A percentile compares a stretch with the other conserved stretches of the same genome.
These are phyloP conservation scores for Drosophila silvestris DNA, from an alignment of 2,888 invertebrate species.

Conservation along the genomic window DNA sequence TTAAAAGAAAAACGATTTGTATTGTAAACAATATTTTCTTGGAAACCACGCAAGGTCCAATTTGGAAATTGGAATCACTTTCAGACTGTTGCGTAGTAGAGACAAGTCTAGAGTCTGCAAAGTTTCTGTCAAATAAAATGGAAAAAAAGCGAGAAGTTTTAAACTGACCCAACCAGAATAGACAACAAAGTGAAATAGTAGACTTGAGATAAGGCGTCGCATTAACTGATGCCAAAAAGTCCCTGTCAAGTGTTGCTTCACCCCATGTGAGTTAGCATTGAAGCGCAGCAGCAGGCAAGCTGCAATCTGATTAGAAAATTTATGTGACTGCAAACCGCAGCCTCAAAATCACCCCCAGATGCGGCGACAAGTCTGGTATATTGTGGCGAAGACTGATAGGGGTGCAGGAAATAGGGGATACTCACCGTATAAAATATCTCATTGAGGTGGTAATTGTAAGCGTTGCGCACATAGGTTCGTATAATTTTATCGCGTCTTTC, in stretches of 20 bases:
- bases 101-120: slow-evolving; percentile 4
- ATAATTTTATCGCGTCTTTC: slow-evolving; percentile 94
- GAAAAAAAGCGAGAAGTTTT: slow-evolving; percentile 6
- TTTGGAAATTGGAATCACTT: not conserved
- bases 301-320: slow-evolving; percentile 59
- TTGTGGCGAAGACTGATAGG: slow-evolving; percentile 5
- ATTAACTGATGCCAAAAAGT: slow-evolving; percentile 46
- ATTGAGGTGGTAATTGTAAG: slow-evolving; percentile 97
- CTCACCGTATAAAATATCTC: slow-evolving; percentile 97
- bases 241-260: not conserved
- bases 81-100: not conserved
- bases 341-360: not conserved
- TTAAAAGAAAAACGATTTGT: not conserved
- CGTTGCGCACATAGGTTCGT: slow-evolving; percentile 96
- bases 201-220: slow-evolving; percentile 40
- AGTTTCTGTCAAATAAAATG: slow-evolving; percentile 3
- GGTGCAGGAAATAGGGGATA: slow-evolving; percentile 25
- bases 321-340: slow-evolving; percentile 44
- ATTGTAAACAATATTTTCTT: not conserved
- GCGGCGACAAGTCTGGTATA: slow-evolving; percentile 5
- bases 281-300: slow-evolving; percentile 7
- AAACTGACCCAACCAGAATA: not conserved
- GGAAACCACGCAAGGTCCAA: not conserved
- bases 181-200: slow-evolving; percentile 28
- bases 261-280: not conserved